phyloP scores from a whole-genome alignment of 2,888 invertebrate species.

The Abscondita cerata region DNA sequence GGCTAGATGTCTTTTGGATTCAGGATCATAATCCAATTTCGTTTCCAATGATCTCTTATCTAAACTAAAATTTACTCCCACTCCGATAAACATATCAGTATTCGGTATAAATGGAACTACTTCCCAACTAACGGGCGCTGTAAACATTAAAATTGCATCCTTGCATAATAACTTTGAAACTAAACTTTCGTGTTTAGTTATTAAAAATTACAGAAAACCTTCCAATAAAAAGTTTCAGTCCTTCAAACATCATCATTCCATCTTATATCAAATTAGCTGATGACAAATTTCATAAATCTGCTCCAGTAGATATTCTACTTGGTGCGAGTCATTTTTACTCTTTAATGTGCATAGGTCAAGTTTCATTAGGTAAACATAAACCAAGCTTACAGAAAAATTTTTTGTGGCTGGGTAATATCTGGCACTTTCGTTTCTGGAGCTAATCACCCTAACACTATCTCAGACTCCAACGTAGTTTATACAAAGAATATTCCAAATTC shows the following conservation, averaged over 20 bases:
- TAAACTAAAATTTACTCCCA: background rate
- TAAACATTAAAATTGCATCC: background rate
- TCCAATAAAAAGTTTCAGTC: conserved; percentile 3
- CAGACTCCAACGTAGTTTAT: background rate
- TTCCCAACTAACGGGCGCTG: background rate
- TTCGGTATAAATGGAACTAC: background rate
- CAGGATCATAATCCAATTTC: background rate
- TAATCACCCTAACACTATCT: background rate
- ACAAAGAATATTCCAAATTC: conserved; percentile 7
- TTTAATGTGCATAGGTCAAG: conserved; percentile 7
- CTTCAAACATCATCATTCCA: conserved; percentile 15
- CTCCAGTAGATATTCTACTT: conserved; percentile 10
- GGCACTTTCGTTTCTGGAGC: conserved; percentile 2
- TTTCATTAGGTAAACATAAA: no score
- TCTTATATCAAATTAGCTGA: conserved; percentile 7
- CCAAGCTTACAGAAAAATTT: conserved; percentile 12
- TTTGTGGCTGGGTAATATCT: conserved; percentile 15
- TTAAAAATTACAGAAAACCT: conserved; percentile 14
- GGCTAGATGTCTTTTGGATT: conserved; percentile 6
- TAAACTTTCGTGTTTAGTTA: background rate
- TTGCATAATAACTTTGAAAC: background rate
- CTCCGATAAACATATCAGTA: no score
- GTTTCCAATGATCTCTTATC: background rate
- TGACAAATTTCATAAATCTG: conserved; percentile 5
- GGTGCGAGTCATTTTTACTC: conserved; percentile 14